These are phyloP conservation scores for Furcifer pardalis DNA, from an alignment of 2,797 vertebrate genomes.

Conservation along the genomic window DNA sequence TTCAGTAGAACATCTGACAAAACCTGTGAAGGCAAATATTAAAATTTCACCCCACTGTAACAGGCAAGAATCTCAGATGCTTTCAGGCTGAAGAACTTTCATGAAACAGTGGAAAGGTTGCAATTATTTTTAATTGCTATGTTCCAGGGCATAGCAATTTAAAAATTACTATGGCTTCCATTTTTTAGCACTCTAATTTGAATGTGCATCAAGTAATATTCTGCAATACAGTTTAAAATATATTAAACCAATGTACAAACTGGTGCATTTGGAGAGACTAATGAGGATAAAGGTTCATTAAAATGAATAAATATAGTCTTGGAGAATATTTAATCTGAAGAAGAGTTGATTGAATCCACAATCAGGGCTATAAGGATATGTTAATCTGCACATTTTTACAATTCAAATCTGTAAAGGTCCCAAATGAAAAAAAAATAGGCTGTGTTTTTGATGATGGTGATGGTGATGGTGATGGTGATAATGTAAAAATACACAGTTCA, in stretches of 20 bases:
- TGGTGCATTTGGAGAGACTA: slow-evolving; percentile 55
- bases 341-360: slow-evolving; percentile 16
- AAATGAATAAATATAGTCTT: slow-evolving; percentile 47
- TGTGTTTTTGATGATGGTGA: too few species aligned
- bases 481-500: too few species aligned
- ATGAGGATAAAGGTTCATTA: slow-evolving; percentile 43
- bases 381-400: background rate
- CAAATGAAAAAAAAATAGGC: too few species aligned
- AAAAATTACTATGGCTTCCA: slow-evolving; percentile 61
- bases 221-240: slow-evolving; percentile 61
- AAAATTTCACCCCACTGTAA: slow-evolving; percentile 38
- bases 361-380: slow-evolving; percentile 1
- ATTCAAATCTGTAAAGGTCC: background rate
- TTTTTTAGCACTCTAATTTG: slow-evolving; percentile 60
- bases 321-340: slow-evolving; percentile 21
- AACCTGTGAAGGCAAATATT: background rate
- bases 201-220: slow-evolving; percentile 61
- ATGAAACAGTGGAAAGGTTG: slow-evolving; percentile 55
- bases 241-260: slow-evolving; percentile 61
- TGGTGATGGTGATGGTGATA: too few species aligned
- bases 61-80: slow-evolving; percentile 33
- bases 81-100: slow-evolving; percentile 52
- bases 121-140: slow-evolving; percentile 73
- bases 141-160: slow-evolving; percentile 65
- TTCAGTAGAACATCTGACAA: background rate